These are phyloP conservation scores for Meghimatium bilineatum DNA, from an alignment of 2,888 invertebrate genomes.

Conservation along the genomic window DNA sequence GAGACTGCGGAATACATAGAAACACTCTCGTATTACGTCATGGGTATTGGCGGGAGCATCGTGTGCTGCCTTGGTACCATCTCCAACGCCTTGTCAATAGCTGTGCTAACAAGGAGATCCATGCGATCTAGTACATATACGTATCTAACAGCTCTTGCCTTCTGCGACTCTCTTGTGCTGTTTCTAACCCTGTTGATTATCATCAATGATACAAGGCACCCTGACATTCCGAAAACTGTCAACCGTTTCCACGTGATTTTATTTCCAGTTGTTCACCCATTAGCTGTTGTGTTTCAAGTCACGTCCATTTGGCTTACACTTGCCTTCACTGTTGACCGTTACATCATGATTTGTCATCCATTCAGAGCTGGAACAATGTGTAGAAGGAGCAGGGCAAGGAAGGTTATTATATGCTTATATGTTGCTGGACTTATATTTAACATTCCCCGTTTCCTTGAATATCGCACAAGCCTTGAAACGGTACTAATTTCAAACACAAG, in stretches of 20 bases:
- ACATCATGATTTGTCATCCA: conserved; percentile 78
- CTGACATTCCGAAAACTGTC: conserved; percentile 36
- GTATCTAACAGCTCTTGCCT: conserved; percentile 74
- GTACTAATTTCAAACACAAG: conserved; percentile 52
- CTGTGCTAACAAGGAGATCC: conserved; percentile 70
- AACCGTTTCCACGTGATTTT: conserved; percentile 59
- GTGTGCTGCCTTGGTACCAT: conserved; percentile 73
- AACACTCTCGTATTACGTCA: conserved; percentile 70
- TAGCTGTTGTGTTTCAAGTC: conserved; percentile 75
- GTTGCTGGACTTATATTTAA: conserved; percentile 72
- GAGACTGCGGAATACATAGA: conserved; percentile 52
- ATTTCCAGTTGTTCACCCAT: conserved; percentile 74
- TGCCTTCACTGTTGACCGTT: conserved; percentile 76
- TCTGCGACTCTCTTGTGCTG: conserved; percentile 75
- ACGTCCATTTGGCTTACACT: conserved; percentile 76
- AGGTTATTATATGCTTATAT: conserved; percentile 66
- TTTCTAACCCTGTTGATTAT: conserved; percentile 69
- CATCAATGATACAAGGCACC: conserved; percentile 67
- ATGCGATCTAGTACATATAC: conserved; percentile 76
- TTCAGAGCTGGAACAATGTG: conserved; percentile 75
- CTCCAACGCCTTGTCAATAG: conserved; percentile 73
- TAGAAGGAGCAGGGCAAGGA: conserved; percentile 67
- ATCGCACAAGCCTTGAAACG: conserved; percentile 60
- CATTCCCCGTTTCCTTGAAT: conserved; percentile 74
- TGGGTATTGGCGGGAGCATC: conserved; percentile 73